Base-by-base conservation (phyloP, 2,113 vertebrate genomes). In the Nycticryphes semicollaris region DNA sequence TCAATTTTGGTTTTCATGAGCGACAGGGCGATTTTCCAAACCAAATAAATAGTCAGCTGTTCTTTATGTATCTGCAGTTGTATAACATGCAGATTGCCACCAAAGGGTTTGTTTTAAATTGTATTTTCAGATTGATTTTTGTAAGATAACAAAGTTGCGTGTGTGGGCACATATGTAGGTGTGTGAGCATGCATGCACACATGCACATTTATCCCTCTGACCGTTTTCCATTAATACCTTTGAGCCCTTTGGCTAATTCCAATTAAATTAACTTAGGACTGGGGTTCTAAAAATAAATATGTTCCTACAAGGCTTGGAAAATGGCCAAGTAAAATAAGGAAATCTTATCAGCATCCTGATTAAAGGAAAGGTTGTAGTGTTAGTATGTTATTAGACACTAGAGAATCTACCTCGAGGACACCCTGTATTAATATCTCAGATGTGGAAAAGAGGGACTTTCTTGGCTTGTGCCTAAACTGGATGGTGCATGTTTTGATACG, bases 241-340 rank as follows among this genome's bases (percentile, higher is more conserved):
- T 67, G 33, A 90, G 69, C 77, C 86, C 60, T 81, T 84, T 82
- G 91, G 84, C 89, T 91, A 89, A 94, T 96, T 94, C 73, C 73
- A 89, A 75, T 47, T n/a, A 88, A 94, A 95, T 90, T 94, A 94
- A 96, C 5, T 72, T 78, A 77, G 77, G 39, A 87, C 18, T 17
- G 51, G 7, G 53, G 64, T 84, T 93, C 87, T 94, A 93, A 94
- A 94, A 94, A 84, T 94, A 95, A 84, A 5, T 78, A 50, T 21
- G 27, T 87, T 95, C 81, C 77, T 53, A 48, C 48, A 82, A 60
- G 81, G 21, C 57, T 87, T 94, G 87, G 87, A 69, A 87, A 89
- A 75, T 11, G 11, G 51, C 91, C 94, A 91, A 84, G 48, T 79
- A 35, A 89, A 96, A 94, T 53, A 87, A 51, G 24, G 64, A 93